These are phyloP conservation scores for Phasia obesa DNA, from an alignment of 2,888 invertebrate genomes.

Conservation along the genomic window DNA sequence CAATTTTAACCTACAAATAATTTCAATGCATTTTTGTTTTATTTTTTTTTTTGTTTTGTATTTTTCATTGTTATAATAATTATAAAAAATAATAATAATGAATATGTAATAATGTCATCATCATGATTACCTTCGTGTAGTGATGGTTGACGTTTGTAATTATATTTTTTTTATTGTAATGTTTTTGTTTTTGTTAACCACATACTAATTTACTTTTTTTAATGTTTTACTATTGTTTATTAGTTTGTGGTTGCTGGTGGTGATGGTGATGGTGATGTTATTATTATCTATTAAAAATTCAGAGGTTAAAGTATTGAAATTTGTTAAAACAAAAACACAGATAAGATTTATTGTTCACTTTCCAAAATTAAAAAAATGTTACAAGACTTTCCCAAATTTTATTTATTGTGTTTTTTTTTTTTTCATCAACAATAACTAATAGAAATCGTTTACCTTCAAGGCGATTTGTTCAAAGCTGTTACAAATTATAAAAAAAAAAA, in stretches of 20 bases:
- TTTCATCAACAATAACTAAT: neutral
- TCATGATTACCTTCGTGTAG: slow-evolving; percentile 52
- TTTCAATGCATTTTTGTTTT: too few relatives aligned
- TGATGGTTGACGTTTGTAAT: slow-evolving; percentile 45
- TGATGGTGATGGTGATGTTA: slow-evolving; percentile 1
- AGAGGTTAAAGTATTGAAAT: neutral
- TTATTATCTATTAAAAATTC: slow-evolving; percentile 32
- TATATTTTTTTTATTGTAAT: slow-evolving; percentile 12
- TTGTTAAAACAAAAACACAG: neutral
- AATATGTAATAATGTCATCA: slow-evolving; percentile 57
- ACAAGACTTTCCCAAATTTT: too few relatives aligned
- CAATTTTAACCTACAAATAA: slow-evolving; percentile 4
- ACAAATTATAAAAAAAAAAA: too few relatives aligned
- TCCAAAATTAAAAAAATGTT: neutral
- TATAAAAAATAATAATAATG: slow-evolving; percentile 33
- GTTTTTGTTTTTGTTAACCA: slow-evolving; percentile 12
- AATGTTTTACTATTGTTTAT: slow-evolving; percentile 11
- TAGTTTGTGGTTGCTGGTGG: neutral
- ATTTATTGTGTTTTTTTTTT: too few relatives aligned
- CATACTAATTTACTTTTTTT: slow-evolving; percentile 21
- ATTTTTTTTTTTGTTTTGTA: neutral
- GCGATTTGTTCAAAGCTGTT: too few relatives aligned
- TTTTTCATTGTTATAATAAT: slow-evolving; percentile 20
- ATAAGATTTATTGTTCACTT: slow-evolving; percentile 33
- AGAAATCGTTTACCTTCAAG: too few relatives aligned